Evolutionary conservation across 2,113 vertebrate species (phyloP).

Genomic region (Alethe castanea): DNA sequence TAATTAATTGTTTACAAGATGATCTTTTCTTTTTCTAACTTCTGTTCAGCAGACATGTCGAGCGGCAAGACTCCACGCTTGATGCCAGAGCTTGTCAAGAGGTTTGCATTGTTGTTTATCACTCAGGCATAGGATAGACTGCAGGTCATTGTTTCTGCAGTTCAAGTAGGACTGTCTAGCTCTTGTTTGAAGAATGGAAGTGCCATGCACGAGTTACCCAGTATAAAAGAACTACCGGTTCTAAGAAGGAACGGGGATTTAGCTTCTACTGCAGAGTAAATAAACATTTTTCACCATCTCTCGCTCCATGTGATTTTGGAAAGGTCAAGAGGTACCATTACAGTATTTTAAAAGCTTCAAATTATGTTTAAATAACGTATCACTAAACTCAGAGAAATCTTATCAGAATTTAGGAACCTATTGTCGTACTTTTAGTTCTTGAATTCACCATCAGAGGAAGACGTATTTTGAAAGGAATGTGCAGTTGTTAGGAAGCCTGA

Average conservation of each 20-base stretch:
- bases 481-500: constrained; percentile 14
- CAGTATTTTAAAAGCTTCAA: constrained; percentile 80
- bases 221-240: constrained; percentile 76
- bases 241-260: constrained; percentile 71
- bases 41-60: constrained; percentile 80
- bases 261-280: constrained; percentile 77
- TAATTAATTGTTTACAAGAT: constrained; percentile 90
- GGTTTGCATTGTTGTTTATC: constrained; percentile 80
- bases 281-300: constrained; percentile 80
- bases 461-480: constrained; percentile 57
- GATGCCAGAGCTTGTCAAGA: constrained; percentile 78
- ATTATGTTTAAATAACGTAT: constrained; percentile 77
- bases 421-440: constrained; percentile 66
- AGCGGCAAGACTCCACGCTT: constrained; percentile 77
- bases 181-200: constrained; percentile 75
- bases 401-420: constrained; percentile 74
- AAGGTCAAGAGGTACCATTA: constrained; percentile 82
- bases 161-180: constrained; percentile 81
- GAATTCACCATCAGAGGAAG: constrained; percentile 56
- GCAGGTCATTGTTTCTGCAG: constrained; percentile 78
- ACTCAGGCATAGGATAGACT: constrained; percentile 77
- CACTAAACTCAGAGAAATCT: constrained; percentile 70
- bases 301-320: constrained; percentile 76
- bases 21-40: constrained; percentile 85
- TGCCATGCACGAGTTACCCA: constrained; percentile 76